phyloP scores from a whole-genome alignment of 2,888 invertebrate genomes.

The Emmelina monodactyla region DNA sequence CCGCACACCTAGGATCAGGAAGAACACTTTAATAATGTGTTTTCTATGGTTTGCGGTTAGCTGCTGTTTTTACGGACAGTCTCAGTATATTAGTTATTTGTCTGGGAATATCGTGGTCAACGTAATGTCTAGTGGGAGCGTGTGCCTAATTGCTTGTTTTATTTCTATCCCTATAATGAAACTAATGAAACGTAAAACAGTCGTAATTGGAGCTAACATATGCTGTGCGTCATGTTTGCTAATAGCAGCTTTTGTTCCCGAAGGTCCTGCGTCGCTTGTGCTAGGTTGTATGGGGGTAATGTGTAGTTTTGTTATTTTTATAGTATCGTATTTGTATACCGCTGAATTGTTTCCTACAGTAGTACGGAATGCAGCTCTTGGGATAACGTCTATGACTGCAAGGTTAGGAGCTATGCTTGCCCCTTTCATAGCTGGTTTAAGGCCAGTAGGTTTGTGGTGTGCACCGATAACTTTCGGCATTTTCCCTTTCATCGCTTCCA shows the following conservation, averaged over 20 bases:
- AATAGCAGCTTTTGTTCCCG: slow-evolving; percentile 63
- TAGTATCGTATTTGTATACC: slow-evolving; percentile 81
- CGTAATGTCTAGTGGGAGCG: slow-evolving; percentile 74
- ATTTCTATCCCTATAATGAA: slow-evolving; percentile 70
- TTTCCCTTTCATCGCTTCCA: slow-evolving; percentile 70
- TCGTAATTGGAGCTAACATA: slow-evolving; percentile 66
- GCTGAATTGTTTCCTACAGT: slow-evolving; percentile 90
- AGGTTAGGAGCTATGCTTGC: slow-evolving; percentile 84
- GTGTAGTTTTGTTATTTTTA: slow-evolving; percentile 80
- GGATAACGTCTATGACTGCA: slow-evolving; percentile 84
- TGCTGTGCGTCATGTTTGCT: slow-evolving; percentile 68
- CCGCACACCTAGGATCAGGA: slow-evolving; percentile 70
- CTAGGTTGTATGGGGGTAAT: slow-evolving; percentile 78
- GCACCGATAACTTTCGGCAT: slow-evolving; percentile 77
- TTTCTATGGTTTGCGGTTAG: slow-evolving; percentile 83
- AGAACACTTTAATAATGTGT: slow-evolving; percentile 73
- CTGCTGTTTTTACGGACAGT: slow-evolving; percentile 76
- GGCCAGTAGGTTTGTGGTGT: slow-evolving; percentile 62
- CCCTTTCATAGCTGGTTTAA: slow-evolving; percentile 76
- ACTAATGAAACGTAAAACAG: slow-evolving; percentile 68
- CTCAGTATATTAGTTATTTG: slow-evolving; percentile 78
- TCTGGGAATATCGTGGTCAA: slow-evolving; percentile 82
- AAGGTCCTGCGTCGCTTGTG: slow-evolving; percentile 49
- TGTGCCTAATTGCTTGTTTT: slow-evolving; percentile 66
- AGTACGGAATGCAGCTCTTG: slow-evolving; percentile 84